Evolutionary conservation across 2,888 invertebrate genomes (phyloP).

Genomic region (Margaritifera margaritifera): DNA sequence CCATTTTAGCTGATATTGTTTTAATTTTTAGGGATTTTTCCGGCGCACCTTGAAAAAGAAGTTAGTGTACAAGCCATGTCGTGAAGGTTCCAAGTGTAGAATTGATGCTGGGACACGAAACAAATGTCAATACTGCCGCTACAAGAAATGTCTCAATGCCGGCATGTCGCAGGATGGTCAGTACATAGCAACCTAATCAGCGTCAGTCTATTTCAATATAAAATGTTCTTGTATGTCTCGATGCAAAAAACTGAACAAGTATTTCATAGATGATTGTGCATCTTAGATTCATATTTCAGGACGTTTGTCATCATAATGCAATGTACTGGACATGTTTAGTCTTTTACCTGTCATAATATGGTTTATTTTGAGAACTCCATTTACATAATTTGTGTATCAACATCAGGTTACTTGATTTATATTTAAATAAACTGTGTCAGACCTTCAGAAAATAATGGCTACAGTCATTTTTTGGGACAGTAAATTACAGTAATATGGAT

Average conservation of each 20-base stretch:
- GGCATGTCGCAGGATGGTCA: constrained; percentile 71
- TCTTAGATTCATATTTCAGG: too few species aligned
- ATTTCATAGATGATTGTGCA: too few species aligned
- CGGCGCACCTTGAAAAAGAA: constrained; percentile 70
- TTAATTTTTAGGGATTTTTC: constrained; percentile 67
- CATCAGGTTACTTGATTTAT: too few species aligned
- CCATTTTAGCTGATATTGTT: too few species aligned
- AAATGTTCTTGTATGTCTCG: background rate
- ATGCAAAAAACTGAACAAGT: background rate
- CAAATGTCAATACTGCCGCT: constrained; percentile 71
- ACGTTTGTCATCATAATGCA: too few species aligned
- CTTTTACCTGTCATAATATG: too few species aligned
- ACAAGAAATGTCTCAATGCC: constrained; percentile 70
- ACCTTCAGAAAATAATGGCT: background rate
- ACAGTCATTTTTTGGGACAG: background rate
- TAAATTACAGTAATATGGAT: too few species aligned
- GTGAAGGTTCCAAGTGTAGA: constrained; percentile 65
- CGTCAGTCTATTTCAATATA: background rate
- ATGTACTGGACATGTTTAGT: too few species aligned
- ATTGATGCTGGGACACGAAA: constrained; percentile 69
- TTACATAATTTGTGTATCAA: too few species aligned
- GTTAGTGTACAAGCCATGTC: constrained; percentile 69
- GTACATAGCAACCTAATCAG: constrained; percentile 8
- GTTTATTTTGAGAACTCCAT: too few species aligned
- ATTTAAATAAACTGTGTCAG: background rate